A percentile compares a stretch with the other conserved stretches of the same genome.
Conservation (phyloP, 2,113 vertebrate genomes). For the Eretmochelys imbricata region DNA sequence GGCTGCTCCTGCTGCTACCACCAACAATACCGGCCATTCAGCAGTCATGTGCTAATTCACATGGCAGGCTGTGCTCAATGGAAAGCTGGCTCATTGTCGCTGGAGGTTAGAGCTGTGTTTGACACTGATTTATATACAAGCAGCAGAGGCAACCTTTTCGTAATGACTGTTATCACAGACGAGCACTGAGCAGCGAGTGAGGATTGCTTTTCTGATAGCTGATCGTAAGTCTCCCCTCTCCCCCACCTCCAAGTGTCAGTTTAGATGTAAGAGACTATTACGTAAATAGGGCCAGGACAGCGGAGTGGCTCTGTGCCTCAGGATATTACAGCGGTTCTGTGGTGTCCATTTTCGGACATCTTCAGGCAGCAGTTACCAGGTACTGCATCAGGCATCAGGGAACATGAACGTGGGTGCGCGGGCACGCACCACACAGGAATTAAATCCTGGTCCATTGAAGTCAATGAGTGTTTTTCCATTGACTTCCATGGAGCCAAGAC, state of each 20-base stretch:
- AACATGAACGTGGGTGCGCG: neutral
- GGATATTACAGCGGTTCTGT: neutral
- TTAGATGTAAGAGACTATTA: neutral
- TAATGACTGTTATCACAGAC: neutral
- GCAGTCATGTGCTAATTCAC: neutral
- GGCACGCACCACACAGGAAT: rapidly evolving
- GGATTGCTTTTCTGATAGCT: neutral
- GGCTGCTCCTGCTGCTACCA: neutral
- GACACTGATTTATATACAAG: neutral
- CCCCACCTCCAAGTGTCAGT: neutral
- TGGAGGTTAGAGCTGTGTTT: neutral
- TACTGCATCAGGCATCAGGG: neutral
- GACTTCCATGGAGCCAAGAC: neutral
- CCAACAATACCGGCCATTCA: neutral
- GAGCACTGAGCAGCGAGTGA: neutral
- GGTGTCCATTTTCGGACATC: neutral
- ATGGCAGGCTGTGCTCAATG: neutral
- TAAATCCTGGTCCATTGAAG: neutral
- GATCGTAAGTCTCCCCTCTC: neutral
- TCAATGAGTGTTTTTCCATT: neutral
- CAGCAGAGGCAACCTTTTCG: neutral
- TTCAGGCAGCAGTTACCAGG: neutral
- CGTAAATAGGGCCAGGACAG: neutral
- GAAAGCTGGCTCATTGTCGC: neutral
- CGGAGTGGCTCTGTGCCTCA: neutral